Evolutionary conservation across 1,140 invertebrate genomes (phyloP), one percentile per base, ranked within the genome.

Genomic region (Plectrocnemia conspersa): DNA sequence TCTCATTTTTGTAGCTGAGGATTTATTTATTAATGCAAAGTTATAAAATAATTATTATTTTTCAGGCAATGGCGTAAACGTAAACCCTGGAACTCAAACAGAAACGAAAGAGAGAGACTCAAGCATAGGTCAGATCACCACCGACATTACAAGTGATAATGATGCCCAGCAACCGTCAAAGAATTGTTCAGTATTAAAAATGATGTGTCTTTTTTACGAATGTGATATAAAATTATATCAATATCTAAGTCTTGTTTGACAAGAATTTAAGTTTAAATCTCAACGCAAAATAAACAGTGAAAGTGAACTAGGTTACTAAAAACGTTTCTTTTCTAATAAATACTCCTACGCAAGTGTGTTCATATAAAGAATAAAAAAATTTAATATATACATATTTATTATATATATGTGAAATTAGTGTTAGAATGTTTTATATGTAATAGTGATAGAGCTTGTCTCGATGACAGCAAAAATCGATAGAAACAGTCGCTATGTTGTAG

Each of bases 1-100:
- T 29, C 7, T 9, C 27, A 29, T 7, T 7, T 29, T 29, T 7
- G 13, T 13, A 29, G 27, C 7, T 13, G 27, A 9, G 7, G 7
- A 7, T 29, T 9, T 9, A 13, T 9, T 9, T 7, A 29, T 29
- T 29, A 29, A 29, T 9, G 13, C 27, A 9, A 13, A 29, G 13
- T 9, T 29, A 29, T 29, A 9, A 13, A 29, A 29, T 29, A 29
- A 29, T 29, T 7, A 13, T 29, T 7, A 2, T 19, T 5, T 61
- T 57, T 38, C 22, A 61, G 59, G 25, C 54, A 49, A 13, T 61
- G 54, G 54, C 35, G 52, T 2, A 56, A 57, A 21, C 54, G 59
- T 7, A 61, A 61, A 56, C 18, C 15, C 3, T 61, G 54, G 54
- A 49, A 44, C 33, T 15, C 24, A 3, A 18, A 33, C 13, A 55